Evolutionary conservation across 2,113 vertebrate genomes (phyloP).

Genomic region (Equus quagga): DNA sequence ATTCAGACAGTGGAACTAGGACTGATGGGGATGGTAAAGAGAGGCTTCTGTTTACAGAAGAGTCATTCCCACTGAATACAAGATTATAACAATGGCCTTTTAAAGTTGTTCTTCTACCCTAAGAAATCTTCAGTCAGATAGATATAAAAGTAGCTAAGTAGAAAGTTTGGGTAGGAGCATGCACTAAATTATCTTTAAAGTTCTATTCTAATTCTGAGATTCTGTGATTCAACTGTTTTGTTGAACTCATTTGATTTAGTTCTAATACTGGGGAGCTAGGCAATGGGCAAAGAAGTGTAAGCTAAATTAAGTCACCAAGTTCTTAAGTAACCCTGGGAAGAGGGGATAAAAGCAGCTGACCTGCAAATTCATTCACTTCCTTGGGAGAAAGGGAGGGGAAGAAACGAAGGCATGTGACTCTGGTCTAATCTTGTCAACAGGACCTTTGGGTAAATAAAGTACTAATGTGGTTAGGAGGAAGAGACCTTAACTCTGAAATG

Average conservation of each 20-base stretch:
- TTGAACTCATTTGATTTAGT: neutral
- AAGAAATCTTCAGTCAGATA: neutral
- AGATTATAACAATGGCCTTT: neutral
- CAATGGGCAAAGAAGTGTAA: neutral
- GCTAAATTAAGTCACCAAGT: neutral
- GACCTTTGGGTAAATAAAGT: neutral
- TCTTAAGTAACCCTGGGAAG: neutral
- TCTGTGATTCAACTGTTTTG: neutral
- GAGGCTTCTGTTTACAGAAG: neutral
- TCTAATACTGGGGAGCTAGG: neutral
- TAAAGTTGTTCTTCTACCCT: neutral
- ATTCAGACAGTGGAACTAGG: neutral
- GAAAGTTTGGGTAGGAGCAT: neutral
- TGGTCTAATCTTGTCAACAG: neutral
- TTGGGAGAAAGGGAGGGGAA: neutral
- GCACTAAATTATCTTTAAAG: neutral
- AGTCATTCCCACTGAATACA: neutral
- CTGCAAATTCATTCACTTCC: neutral
- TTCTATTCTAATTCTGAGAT: neutral
- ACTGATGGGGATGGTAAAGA: neutral
- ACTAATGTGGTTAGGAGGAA: neutral
- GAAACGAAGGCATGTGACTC: neutral
- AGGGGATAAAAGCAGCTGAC: neutral
- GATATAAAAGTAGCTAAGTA: neutral
- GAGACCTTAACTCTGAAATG: neutral